Percentiles rank a stretch among this genome's conserved stretches.
Conservation (phyloP, 2,888 invertebrate genomes). For the Papilio gigon region DNA sequence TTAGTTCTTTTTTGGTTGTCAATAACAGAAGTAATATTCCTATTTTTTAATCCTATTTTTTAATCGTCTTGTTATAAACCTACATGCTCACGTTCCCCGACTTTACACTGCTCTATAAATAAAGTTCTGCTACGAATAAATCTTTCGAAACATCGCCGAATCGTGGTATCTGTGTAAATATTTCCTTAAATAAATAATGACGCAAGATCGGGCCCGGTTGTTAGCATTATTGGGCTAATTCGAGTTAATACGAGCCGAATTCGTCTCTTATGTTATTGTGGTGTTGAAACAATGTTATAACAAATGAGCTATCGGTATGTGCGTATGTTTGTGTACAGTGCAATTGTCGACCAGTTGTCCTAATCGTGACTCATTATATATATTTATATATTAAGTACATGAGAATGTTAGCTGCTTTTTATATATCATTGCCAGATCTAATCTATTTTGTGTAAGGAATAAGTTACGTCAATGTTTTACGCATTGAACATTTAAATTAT, state of each 20-base stretch:
- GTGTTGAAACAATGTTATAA: constrained; percentile 12
- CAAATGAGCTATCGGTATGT: constrained; percentile 19
- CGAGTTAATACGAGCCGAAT: constrained; percentile 21
- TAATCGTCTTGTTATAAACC: constrained; percentile 68
- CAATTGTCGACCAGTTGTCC: constrained; percentile 24
- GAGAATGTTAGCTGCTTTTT: not conserved
- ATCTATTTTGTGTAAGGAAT: not conserved
- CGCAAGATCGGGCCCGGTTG: constrained; percentile 54
- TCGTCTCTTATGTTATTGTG: constrained; percentile 18
- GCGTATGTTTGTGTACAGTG: constrained; percentile 13
- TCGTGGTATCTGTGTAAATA: constrained; percentile 55
- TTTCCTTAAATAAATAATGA: constrained; percentile 74
- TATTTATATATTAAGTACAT: too few relatives aligned
- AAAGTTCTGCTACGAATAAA: constrained; percentile 56
- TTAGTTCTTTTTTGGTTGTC: too few relatives aligned
- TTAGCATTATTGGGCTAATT: constrained; percentile 36
- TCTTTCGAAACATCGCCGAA: constrained; percentile 64
- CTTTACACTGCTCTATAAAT: constrained; percentile 69
- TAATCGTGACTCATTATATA: constrained; percentile 23
- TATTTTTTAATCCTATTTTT: constrained; percentile 46
- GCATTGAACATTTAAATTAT: too few relatives aligned
- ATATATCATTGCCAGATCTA: constrained; percentile 10
- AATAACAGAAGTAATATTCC: too few relatives aligned
- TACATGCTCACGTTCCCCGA: constrained; percentile 61
- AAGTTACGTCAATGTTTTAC: not conserved